Conservation (phyloP, 1,140 invertebrate species). For the Magallana gigas region DNA sequence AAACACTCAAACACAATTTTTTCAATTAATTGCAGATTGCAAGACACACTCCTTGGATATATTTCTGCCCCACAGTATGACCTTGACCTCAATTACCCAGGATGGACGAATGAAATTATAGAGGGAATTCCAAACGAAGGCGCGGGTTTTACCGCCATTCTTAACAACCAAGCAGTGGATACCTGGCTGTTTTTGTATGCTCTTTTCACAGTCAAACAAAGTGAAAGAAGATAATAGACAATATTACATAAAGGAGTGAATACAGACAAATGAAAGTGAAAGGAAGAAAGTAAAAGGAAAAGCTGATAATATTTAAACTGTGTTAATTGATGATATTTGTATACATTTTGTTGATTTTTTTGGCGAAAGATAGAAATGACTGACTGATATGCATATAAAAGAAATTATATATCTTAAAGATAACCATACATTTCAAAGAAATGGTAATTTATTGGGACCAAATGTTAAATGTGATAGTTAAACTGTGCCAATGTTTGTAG, state of each 20-base stretch:
- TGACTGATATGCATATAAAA: too few relatives aligned
- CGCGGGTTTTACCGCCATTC: neutral
- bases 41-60: conserved; percentile 26
- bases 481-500: too few relatives aligned
- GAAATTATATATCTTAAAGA: too few relatives aligned
- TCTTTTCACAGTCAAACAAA: neutral
- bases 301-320: too few relatives aligned
- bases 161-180: conserved; percentile 25
- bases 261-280: neutral
- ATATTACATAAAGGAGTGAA: too few relatives aligned
- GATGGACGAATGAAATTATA: conserved; percentile 29
- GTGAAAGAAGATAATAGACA: conserved; percentile 20
- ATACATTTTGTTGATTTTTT: too few relatives aligned
- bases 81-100: conserved; percentile 40
- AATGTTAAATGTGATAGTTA: too few relatives aligned
- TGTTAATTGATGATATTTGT: too few relatives aligned
- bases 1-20: neutral
- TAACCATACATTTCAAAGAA: too few relatives aligned
- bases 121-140: conserved; percentile 30
- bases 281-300: neutral
- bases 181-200: conserved; percentile 41
- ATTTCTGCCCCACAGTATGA: conserved; percentile 33
- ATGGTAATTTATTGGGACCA: too few relatives aligned
- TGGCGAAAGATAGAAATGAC: too few relatives aligned
- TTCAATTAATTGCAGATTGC: conserved; percentile 23